Conservation (phyloP, 2,797 vertebrate genomes). For the Parauchenoglanis ngamensis region DNA sequence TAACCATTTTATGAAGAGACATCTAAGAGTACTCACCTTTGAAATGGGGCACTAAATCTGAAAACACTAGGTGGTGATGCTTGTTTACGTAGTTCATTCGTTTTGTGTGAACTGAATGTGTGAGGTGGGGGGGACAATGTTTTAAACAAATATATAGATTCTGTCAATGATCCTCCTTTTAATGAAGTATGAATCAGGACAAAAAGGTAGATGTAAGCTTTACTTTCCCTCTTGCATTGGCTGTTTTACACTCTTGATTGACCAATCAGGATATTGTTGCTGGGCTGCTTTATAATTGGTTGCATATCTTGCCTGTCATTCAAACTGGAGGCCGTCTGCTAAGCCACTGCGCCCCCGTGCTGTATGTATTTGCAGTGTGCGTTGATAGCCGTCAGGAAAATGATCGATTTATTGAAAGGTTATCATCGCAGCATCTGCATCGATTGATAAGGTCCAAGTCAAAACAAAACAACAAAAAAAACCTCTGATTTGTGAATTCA, state of each 20-base stretch:
- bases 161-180: not conserved
- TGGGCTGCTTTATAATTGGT: conserved; percentile 55
- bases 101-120: not conserved
- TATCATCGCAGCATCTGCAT: not conserved
- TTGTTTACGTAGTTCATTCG: not conserved
- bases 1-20: not conserved
- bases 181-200: conserved; percentile 1
- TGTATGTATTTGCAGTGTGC: conserved; percentile 47
- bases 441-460: not conserved
- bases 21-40: not conserved
- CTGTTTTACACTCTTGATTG: not conserved
- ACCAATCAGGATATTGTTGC: conserved; percentile 64
- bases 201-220: not conserved
- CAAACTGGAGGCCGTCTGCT: conserved; percentile 3
- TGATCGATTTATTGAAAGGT: conserved; percentile 21
- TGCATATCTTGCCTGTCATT: conserved; percentile 57
- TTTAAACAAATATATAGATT: not conserved
- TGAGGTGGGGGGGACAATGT: not conserved
- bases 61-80: not conserved
- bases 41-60: not conserved
- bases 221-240: conserved; percentile 51
- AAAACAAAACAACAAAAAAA: not conserved
- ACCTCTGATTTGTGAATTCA: not conserved
- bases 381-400: conserved; percentile 17
- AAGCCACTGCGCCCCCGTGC: conserved; percentile 41